phyloP scores from a whole-genome alignment of 2,797 vertebrate genomes.

The Sebastes alutus region DNA sequence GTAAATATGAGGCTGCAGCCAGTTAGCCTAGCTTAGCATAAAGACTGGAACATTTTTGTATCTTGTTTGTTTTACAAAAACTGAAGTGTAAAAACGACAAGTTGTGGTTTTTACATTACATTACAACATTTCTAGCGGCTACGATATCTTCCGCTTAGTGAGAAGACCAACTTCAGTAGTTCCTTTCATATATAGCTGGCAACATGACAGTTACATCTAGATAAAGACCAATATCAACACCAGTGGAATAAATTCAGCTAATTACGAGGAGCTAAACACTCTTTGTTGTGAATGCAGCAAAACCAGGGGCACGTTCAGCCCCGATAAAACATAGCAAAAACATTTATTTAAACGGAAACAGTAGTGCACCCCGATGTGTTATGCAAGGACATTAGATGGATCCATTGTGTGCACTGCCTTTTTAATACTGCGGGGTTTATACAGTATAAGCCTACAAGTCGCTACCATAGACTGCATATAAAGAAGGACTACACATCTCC shows the following conservation, averaged over 20 bases:
- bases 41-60: neutral
- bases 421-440: too few species aligned
- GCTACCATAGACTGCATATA: too few species aligned
- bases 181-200: neutral
- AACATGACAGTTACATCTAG: neutral
- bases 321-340: too few species aligned
- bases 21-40: neutral
- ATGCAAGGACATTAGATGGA: rapidly evolving
- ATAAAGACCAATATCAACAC: neutral
- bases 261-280: neutral
- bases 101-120: neutral
- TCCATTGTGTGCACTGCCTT: too few species aligned
- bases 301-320: neutral
- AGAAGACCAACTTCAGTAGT: neutral
- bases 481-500: too few species aligned
- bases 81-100: neutral
- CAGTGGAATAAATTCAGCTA: neutral
- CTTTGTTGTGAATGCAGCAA: neutral
- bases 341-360: too few species aligned
- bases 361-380: rapidly evolving
- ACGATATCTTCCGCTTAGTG: neutral
- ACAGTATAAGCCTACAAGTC: too few species aligned
- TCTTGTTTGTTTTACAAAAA: too few species aligned
- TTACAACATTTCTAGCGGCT: neutral
- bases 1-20: neutral